A percentile compares a stretch with the other conserved stretches of the same genome.
phyloP scores from a whole-genome alignment of 2,113 vertebrate genomes.

The Aplodontia rufa region DNA sequence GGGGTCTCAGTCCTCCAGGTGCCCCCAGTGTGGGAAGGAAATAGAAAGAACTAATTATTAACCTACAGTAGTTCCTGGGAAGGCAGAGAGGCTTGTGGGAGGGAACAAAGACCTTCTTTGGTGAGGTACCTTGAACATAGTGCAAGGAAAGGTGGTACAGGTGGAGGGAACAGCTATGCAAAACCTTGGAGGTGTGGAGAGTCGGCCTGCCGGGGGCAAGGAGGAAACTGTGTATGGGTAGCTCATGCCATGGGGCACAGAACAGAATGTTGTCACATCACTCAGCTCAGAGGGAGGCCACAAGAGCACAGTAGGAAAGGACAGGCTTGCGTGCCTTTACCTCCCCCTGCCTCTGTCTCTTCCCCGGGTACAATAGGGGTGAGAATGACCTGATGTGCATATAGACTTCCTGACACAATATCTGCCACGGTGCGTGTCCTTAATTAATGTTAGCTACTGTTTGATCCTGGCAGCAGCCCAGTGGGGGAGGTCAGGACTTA shows the following conservation, averaged over 20 bases:
- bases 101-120: background rate
- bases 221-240: background rate
- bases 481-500: background rate
- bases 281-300: background rate
- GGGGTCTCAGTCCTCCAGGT: background rate
- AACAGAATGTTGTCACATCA: accelerated
- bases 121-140: background rate
- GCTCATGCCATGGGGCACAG: accelerated
- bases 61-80: background rate
- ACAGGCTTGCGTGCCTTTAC: background rate
- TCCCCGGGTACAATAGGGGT: background rate
- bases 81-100: background rate
- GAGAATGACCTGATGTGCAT: accelerated
- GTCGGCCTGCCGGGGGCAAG: background rate
- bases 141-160: background rate
- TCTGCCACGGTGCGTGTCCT: background rate
- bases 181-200: background rate
- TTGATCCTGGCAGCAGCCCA: background rate
- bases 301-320: background rate
- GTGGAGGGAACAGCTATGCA: background rate
- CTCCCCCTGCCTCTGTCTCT: background rate
- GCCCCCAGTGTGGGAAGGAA: background rate
- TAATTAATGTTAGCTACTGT: accelerated
- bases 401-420: background rate
- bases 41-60: background rate